A percentile compares a stretch with the other conserved stretches of the same genome.
phyloP scores from a whole-genome alignment of 2,113 vertebrate species.

The Sorex araneus region DNA sequence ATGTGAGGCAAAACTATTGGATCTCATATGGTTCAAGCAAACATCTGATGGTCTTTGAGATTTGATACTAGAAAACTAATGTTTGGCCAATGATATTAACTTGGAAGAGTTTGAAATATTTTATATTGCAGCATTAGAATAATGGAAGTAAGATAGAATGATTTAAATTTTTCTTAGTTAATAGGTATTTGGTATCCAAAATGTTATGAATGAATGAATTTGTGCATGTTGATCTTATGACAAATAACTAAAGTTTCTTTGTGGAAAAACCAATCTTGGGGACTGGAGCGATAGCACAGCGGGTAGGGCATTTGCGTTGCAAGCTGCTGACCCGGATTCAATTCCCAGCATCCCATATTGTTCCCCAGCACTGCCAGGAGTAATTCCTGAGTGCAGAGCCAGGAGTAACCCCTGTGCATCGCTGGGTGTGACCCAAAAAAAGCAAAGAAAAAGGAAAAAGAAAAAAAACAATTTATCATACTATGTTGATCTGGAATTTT shows the following conservation, averaged over 20 bases:
- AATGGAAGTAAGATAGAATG: background rate
- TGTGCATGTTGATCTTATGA: background rate
- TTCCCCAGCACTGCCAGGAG: too few species aligned
- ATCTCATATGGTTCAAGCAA: slow-evolving; percentile 24
- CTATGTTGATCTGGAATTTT: background rate
- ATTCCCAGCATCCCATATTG: too few species aligned
- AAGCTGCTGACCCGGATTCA: too few species aligned
- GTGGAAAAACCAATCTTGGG: slow-evolving; percentile 30
- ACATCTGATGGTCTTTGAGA: background rate
- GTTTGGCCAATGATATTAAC: slow-evolving; percentile 1
- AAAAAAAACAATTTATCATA: background rate
- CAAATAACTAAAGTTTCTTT: slow-evolving; percentile 26
- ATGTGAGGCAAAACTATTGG: background rate
- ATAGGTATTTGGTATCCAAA: background rate
- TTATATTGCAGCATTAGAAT: background rate
- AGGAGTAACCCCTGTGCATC: too few species aligned
- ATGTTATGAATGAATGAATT: slow-evolving; percentile 17
- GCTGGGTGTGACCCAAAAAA: too few species aligned
- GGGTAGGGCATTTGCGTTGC: too few species aligned
- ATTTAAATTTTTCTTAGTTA: background rate
- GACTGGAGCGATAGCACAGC: too few species aligned
- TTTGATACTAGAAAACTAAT: background rate
- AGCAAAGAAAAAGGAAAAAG: too few species aligned
- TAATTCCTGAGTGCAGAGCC: too few species aligned
- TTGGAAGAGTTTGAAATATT: background rate